Evolutionary conservation across 2,113 vertebrate species (phyloP), one percentile per base, ranked within the genome.

Genomic region (Laticauda colubrina): DNA sequence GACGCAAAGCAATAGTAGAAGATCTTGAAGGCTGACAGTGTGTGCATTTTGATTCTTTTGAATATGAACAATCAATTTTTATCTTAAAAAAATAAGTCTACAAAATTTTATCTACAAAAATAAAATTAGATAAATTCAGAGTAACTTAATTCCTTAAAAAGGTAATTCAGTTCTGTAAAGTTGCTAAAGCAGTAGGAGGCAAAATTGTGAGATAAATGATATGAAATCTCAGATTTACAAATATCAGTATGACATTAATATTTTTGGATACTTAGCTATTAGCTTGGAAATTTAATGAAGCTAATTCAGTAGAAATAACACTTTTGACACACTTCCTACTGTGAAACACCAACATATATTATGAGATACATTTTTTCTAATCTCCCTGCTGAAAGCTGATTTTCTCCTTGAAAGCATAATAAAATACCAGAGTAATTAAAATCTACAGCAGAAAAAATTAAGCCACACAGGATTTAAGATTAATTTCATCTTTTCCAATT

Each of bases 351-450:
- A 93, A 91, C 95, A 91, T 94, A 21, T 88, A 12, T 92, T 92
- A 29, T 21, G 64, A 90, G 48, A 89, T 94, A 94, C 89, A 91
- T 95, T 0, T 94, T 89, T 94, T 59, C 59, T 94, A 90, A 93
- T 95, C 86, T 96, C 95, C 95, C 56, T 92, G 69, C 86, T 89
- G 18, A 93, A 95, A 93, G 75, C 92, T 94, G 21, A 88, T 93
- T 95, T 96, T 96, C 0, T 0, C 93, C 95, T 93, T 45, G 53
- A 94, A 95, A 92, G 48, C 0, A 0, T 93, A 93, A 92, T 95
- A 93, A 95, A 94, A 45, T 95, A 90, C 53, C 26, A 93, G 90
- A 94, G 90, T 95, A 94, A 96, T 95, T 95, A 96, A 96, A 96
- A 96, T 21, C 93, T 96, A 89, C 61, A 95, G 55, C 94, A 94